Evolutionary conservation across 2,888 invertebrate genomes (phyloP), one percentile per base, ranked within the genome.

Genomic region (Congeria kusceri): DNA sequence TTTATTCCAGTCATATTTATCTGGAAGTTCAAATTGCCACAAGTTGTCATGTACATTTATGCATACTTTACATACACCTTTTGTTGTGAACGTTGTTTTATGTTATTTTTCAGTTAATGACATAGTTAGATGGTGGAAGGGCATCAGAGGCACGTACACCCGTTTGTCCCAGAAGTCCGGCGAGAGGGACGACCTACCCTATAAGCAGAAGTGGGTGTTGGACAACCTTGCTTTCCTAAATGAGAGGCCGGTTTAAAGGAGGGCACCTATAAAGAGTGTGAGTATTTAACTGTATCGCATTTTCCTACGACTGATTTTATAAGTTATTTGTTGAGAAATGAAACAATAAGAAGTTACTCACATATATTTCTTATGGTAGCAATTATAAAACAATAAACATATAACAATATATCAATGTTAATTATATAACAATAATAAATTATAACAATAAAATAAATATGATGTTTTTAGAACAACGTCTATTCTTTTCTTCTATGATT

Each of bases 81-180:
- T 29, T 62, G 39, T 46, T 58, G 44, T 64, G 58, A 46, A n/a
- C 63, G 63, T 63, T 56, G 25, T 71, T 61, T 63, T 62, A 49
- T 63, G 18, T 49, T 39, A 71, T 23, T 28, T 71, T 53, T 53
- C 56, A 63, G 71, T 71, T n/a, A 63, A 23, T 63, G 27, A 71
- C 63, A 71, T 63, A 46, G 62, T 61, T 71, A 63, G 63, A n/a
- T 71, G 63, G 62, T 62, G 71, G 71, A 71, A 63, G 63, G 62
- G 53, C 44, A 62, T 49, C 18, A 62, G 71, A 62, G 53, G 63
- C 62, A 63, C 63, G 39, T 71, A 28, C 71, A 71, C 63, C 56
- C 61, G 53, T 61, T 62, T 71, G 63, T 61, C 71, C 3, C 27
- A 71, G 71, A 71, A 71, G 57, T 71, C 71, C 39, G 68, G 68